phyloP scores from a whole-genome alignment of 2,888 invertebrate genomes.

The Perithous albicinctus region DNA sequence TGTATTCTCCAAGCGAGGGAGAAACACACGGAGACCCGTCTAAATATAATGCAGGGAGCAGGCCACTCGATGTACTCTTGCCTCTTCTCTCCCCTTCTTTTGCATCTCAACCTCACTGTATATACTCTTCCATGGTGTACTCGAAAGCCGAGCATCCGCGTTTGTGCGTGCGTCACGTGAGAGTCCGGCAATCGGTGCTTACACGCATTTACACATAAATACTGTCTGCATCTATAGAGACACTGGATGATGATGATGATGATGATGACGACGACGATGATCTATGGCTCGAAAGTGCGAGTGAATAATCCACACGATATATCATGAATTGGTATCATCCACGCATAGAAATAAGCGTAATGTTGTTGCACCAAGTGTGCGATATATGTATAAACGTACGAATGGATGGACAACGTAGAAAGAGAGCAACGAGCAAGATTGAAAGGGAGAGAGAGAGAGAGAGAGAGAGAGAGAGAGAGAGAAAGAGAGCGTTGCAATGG shows the following conservation, averaged over 20 bases:
- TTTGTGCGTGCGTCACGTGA: slow-evolving; percentile 58
- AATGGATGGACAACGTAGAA: background rate
- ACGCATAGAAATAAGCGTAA: background rate
- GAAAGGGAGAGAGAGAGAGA: no score
- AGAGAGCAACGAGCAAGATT: no score
- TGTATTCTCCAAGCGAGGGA: slow-evolving; percentile 47
- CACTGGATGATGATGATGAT: slow-evolving; percentile 1
- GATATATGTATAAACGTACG: background rate
- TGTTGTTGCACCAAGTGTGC: slow-evolving; percentile 6
- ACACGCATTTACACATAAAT: slow-evolving; percentile 50
- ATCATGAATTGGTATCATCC: slow-evolving; percentile 18
- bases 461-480: slow-evolving; percentile 51
- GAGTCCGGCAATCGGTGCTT: slow-evolving; percentile 45
- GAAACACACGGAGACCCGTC: slow-evolving; percentile 43
- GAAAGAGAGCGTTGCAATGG: slow-evolving; percentile 44
- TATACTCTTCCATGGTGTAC: slow-evolving; percentile 7
- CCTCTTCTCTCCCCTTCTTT: slow-evolving; percentile 27
- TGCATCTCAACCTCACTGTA: slow-evolving; percentile 23
- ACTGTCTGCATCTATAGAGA: background rate
- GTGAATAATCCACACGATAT: slow-evolving; percentile 78
- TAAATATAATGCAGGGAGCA: slow-evolving; percentile 67
- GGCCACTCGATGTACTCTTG: slow-evolving; percentile 61
- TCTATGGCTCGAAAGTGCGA: slow-evolving; percentile 76
- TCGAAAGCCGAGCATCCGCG: slow-evolving; percentile 51
- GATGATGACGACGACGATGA: slow-evolving; percentile 2